A percentile compares a stretch with the other conserved stretches of the same genome.
Evolutionary conservation across 2,797 vertebrate species (phyloP).

Genomic region (Micromesistius poutassou): DNA sequence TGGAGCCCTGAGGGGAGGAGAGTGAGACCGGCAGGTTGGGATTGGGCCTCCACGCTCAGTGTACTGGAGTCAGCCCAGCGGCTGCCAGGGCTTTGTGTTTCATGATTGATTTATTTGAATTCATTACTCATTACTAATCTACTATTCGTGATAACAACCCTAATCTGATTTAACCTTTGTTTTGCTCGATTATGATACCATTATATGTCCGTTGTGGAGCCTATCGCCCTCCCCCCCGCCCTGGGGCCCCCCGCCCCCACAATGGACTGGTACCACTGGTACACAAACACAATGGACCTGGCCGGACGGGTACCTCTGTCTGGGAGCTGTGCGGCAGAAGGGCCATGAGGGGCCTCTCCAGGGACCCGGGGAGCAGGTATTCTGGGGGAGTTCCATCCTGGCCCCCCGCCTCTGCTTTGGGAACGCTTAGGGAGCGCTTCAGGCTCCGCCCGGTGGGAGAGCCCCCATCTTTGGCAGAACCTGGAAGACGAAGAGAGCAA

Average conservation of each 20-base stretch:
- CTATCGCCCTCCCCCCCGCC: neutral
- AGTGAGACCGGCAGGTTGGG: neutral
- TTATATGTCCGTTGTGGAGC: neutral
- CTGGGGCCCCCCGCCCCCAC: no score
- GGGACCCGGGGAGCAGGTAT: constrained; percentile 78
- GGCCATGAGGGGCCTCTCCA: constrained; percentile 74
- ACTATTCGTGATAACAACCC: neutral
- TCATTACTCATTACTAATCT: neutral
- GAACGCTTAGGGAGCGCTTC: constrained; percentile 70
- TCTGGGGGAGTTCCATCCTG: constrained; percentile 72
- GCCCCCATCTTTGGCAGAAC: constrained; percentile 50
- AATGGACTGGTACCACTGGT: no score
- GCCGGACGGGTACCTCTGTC: constrained; percentile 59
- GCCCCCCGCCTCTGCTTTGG: constrained; percentile 64
- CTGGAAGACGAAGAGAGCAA: neutral
- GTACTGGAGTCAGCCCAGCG: no score
- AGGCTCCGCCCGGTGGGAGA: constrained; percentile 64
- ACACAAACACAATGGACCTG: neutral
- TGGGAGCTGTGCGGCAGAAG: constrained; percentile 74
- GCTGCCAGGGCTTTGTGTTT: neutral
- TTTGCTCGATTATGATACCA: neutral
- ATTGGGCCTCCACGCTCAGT: neutral
- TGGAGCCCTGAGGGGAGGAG: constrained; percentile 56
- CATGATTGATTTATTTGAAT: neutral
- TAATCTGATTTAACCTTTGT: neutral